Conservation (phyloP, 1,140 invertebrate genomes). For the Lepidotrigona ventralis region DNA sequence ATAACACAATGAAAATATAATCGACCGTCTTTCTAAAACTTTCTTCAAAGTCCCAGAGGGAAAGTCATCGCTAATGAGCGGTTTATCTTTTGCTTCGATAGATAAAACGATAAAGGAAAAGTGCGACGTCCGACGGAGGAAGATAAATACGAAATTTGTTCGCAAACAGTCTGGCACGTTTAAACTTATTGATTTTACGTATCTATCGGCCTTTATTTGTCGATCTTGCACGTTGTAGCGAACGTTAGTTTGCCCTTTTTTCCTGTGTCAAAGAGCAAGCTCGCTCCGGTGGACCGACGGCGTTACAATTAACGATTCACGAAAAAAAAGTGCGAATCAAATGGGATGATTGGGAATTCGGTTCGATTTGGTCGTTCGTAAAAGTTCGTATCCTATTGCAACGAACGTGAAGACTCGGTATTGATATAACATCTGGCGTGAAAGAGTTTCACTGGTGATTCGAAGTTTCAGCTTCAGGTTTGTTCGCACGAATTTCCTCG, state of each 20-base stretch:
- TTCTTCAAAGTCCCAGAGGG: not conserved
- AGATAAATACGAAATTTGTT: not conserved
- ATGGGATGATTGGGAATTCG: not conserved
- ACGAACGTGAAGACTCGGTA: not conserved
- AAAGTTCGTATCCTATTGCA: not conserved
- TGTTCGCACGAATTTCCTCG: not conserved
- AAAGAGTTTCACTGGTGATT: not conserved
- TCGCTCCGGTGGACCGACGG: not conserved
- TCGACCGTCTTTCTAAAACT: not conserved
- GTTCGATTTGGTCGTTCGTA: not conserved
- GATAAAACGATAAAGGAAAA: too few relatives aligned
- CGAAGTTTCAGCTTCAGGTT: not conserved
- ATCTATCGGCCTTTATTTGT: constrained; percentile 11
- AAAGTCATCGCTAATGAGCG: not conserved
- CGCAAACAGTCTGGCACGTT: not conserved
- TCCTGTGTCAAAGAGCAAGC: not conserved
- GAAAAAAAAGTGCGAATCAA: not conserved
- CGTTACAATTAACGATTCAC: constrained; percentile 20
- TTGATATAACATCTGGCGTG: not conserved
- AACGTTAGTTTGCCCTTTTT: not conserved
- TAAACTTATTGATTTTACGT: not conserved
- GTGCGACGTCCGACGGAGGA: not conserved
- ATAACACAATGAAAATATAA: not conserved
- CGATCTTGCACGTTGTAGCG: not conserved
- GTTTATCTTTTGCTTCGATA: not conserved